Evolutionary conservation across 2,888 invertebrate species (phyloP).

Genomic region (Clunio marinus): DNA sequence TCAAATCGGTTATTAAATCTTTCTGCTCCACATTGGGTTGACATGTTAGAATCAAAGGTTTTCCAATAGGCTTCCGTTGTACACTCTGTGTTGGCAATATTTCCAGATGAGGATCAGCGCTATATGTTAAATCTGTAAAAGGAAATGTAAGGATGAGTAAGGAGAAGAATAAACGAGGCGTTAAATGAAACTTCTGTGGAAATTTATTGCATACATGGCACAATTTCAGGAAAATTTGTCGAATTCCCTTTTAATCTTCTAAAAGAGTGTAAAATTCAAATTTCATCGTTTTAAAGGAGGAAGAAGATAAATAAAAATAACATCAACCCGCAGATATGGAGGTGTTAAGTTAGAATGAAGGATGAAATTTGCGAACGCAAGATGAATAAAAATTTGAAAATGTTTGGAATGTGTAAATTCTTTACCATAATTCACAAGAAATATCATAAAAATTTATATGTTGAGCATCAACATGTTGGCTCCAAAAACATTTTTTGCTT

Average conservation of each 20-base stretch:
- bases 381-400: constrained; percentile 21
- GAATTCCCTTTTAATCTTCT: too few relatives aligned
- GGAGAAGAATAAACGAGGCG: neutral
- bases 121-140: neutral
- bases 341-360: neutral
- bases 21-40: constrained; percentile 66
- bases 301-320: neutral
- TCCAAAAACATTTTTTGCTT: neutral
- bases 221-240: constrained; percentile 1
- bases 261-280: constrained; percentile 18
- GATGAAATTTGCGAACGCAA: neutral
- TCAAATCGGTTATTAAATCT: constrained; percentile 64
- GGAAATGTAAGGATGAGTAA: neutral
- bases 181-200: neutral
- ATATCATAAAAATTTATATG: constrained; percentile 12
- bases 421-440: neutral
- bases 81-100: constrained; percentile 66
- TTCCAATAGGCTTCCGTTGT: constrained; percentile 70
- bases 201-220: constrained; percentile 2
- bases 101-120: constrained; percentile 55
- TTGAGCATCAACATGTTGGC: constrained; percentile 21
- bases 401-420: constrained; percentile 12
- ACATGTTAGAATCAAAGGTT: constrained; percentile 73
- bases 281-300: neutral
- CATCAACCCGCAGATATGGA: constrained; percentile 15